Evolutionary conservation across 1,140 invertebrate genomes (phyloP).

Genomic region (Psix sp.): DNA sequence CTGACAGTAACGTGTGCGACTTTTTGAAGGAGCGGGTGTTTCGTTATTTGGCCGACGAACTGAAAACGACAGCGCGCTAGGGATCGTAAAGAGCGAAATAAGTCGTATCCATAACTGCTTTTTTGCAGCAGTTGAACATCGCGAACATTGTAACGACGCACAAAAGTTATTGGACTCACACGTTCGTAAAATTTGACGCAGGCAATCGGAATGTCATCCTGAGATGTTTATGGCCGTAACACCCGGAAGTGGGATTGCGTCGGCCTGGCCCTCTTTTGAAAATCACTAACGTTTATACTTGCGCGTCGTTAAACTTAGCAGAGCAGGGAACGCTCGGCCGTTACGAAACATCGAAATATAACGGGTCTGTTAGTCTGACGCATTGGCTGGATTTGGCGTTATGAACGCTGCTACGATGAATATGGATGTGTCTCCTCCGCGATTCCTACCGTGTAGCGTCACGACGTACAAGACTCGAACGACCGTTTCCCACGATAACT

Average conservation of each 20-base stretch:
- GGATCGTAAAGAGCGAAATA: constrained; percentile 43
- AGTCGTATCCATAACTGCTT: constrained; percentile 43
- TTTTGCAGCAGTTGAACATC: constrained; percentile 29
- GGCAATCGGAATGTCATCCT: constrained; percentile 48
- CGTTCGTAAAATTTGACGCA: constrained; percentile 53
- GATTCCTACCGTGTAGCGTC: constrained; percentile 50
- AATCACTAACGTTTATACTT: constrained; percentile 52
- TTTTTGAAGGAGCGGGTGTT: too few relatives aligned
- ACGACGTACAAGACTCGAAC: constrained; percentile 51
- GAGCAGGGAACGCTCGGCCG: constrained; percentile 52
- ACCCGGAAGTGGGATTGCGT: constrained; percentile 23
- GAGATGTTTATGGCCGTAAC: constrained; percentile 35
- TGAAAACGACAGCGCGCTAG: constrained; percentile 19
- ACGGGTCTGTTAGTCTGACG: constrained; percentile 57
- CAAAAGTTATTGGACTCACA: constrained; percentile 49
- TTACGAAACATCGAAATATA: constrained; percentile 60
- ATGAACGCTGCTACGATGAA: constrained; percentile 62
- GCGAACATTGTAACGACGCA: constrained; percentile 38
- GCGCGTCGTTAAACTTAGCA: constrained; percentile 51
- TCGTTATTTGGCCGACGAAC: too few relatives aligned
- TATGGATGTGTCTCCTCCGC: constrained; percentile 69
- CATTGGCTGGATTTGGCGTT: constrained; percentile 57
- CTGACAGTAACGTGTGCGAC: constrained; percentile 4
- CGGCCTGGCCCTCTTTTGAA: constrained; percentile 30
- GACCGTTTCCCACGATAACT: constrained; percentile 56